phyloP scores from a whole-genome alignment of 2,113 vertebrate species.

The Neoarius graeffei region DNA sequence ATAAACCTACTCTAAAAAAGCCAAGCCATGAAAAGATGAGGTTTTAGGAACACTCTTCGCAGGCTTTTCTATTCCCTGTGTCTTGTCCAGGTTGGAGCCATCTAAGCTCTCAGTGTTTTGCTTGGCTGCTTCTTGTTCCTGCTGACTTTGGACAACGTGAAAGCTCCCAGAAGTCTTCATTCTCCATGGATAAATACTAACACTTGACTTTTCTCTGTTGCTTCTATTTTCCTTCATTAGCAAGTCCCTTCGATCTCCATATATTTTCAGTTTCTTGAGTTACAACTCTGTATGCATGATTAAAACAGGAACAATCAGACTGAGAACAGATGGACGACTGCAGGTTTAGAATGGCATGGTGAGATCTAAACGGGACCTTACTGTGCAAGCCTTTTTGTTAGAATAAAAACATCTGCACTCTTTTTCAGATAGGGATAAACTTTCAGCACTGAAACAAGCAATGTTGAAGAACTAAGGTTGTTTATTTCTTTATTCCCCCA shows the following conservation, averaged over 20 bases:
- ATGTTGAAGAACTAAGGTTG: not conserved
- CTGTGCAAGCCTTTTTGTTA: not conserved
- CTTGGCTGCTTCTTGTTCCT: constrained; percentile 16
- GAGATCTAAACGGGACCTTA: not conserved
- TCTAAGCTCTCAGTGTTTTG: constrained; percentile 40
- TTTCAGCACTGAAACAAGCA: not conserved
- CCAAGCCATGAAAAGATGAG: not conserved
- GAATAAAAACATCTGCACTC: not conserved
- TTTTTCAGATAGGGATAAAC: not conserved
- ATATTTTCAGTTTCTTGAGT: constrained; percentile 14
- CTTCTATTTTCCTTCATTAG: constrained; percentile 36
- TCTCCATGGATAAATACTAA: constrained; percentile 40
- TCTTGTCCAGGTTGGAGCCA: constrained; percentile 33
- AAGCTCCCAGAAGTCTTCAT: constrained; percentile 41
- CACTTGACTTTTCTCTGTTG: constrained; percentile 43
- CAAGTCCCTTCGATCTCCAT: constrained; percentile 24
- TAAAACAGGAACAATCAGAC: not conserved
- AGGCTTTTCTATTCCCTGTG: not conserved
- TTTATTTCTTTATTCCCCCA: not conserved
- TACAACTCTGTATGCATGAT: constrained; percentile 18
- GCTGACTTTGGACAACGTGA: constrained; percentile 40
- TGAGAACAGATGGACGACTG: not conserved
- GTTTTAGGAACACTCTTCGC: constrained; percentile 6
- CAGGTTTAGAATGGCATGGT: not conserved
- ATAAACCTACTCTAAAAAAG: not conserved